A percentile compares a stretch with the other conserved stretches of the same genome.
phyloP scores from a whole-genome alignment of 2,113 vertebrate genomes.

The Mugil cephalus region DNA sequence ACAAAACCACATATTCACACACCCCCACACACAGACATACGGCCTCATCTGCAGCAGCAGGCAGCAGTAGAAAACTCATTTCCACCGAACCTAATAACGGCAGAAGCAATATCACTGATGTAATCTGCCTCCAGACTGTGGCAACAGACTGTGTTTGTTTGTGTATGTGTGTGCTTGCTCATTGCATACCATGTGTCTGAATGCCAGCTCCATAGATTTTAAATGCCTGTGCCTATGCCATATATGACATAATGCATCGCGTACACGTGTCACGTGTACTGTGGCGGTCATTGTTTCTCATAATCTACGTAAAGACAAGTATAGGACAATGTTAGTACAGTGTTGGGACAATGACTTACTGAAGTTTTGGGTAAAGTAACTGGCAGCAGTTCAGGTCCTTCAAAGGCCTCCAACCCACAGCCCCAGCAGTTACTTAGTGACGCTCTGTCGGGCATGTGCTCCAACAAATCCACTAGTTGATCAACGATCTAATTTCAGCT shows the following conservation, averaged over 20 bases:
- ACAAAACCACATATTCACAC: slow-evolving; percentile 3
- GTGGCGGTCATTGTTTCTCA: background rate
- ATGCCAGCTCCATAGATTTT: slow-evolving; percentile 20
- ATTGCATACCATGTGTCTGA: slow-evolving; percentile 36
- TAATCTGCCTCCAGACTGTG: slow-evolving; percentile 68
- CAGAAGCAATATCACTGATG: slow-evolving; percentile 76
- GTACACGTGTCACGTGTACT: background rate
- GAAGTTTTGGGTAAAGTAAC: no score
- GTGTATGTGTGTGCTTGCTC: slow-evolving; percentile 20
- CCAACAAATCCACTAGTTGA: no score
- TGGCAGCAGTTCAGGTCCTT: no score
- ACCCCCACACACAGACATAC: slow-evolving; percentile 36
- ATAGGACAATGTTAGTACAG: no score
- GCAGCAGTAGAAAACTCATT: slow-evolving; percentile 68
- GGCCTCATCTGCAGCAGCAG: slow-evolving; percentile 47
- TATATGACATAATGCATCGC: slow-evolving; percentile 3
- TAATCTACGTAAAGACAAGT: no score
- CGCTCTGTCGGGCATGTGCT: no score
- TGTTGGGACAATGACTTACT: no score
- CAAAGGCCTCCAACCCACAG: no score
- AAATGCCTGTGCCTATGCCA: background rate
- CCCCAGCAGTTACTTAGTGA: no score
- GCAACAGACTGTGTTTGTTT: slow-evolving; percentile 15
- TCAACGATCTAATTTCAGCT: no score
- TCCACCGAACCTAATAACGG: slow-evolving; percentile 78